Percentiles rank a stretch among this genome's conserved stretches.
phyloP scores from a whole-genome alignment of 2,113 vertebrate species.

The Ginglymostoma cirratum region DNA sequence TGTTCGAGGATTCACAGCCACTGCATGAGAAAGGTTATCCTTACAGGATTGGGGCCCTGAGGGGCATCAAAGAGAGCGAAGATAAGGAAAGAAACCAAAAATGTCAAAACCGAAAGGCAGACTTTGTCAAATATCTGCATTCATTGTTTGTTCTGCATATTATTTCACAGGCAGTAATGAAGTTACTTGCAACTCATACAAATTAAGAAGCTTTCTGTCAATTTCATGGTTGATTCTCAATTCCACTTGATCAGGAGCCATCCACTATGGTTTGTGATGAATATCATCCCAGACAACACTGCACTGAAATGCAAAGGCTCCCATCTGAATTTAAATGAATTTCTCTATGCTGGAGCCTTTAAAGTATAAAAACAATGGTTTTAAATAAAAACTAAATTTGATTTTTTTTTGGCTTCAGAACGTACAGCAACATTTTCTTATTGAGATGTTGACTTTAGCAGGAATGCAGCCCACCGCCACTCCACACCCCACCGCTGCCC shows the following conservation, averaged over 20 bases:
- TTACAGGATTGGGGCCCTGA: too few species aligned
- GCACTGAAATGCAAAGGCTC: not conserved
- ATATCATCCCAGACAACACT: not conserved
- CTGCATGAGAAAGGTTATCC: too few species aligned
- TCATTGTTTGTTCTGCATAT: too few species aligned
- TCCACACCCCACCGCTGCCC: too few species aligned
- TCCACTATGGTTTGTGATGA: not conserved
- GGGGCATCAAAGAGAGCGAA: not conserved
- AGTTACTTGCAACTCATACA: not conserved
- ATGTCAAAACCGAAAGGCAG: not conserved
- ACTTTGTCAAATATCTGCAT: not conserved
- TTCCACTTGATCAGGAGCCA: constrained; percentile 1
- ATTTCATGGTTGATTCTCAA: constrained; percentile 28
- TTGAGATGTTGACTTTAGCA: not conserved
- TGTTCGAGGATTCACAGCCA: too few species aligned
- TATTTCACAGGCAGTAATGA: not conserved
- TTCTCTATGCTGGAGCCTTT: not conserved
- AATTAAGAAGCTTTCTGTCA: constrained; percentile 19
- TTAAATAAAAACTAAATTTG: not conserved
- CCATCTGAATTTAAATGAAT: not conserved
- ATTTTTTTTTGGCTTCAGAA: not conserved
- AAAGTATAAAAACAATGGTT: not conserved
- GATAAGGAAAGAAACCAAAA: not conserved
- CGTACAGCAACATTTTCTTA: not conserved
- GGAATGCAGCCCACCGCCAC: not conserved